Base-by-base conservation (phyloP, 2,113 vertebrate species). In the Odobenus rosmarus region DNA sequence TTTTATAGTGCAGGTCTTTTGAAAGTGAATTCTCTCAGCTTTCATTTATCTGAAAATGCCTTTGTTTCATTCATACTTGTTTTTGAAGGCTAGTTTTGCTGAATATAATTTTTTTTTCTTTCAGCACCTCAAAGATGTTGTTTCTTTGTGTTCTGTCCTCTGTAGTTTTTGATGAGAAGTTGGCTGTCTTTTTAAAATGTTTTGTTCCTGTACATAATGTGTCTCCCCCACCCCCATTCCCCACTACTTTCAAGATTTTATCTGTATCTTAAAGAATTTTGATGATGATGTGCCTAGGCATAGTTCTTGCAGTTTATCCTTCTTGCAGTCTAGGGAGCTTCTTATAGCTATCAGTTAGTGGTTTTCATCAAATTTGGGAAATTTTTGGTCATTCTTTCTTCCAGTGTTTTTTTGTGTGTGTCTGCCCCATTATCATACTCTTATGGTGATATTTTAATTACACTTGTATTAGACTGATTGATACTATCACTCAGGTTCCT, bases 131-230 rank as follows among this genome's bases (percentile, higher is more conserved):
- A 59, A 33, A 86, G 39, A 13, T n/a, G 26, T 85, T 82, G 21
- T 80, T 92, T 64, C 23, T 2, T 74, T 59, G 39, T 79, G 51
- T 80, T 88, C 51, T 94, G 24, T 61, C 23, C 46, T 69, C 61
- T 46, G 61, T 23, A n/a, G 11, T 84, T 93, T 95, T 93, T 87
- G 15, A 28, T 95, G 46, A 91, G 46, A 81, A n/a, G 16, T 86
- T n/a, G 21, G 7, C 28, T 89, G 8, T 84, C 49, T 51, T 95
- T 76, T 79, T 77, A 11, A 82, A 77, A 16, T 8, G 59, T 18
- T 87, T 36, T 53, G 28, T 59, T 53, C 12, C 26, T 61, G 11
- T 76, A 33, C 19, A 2, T 51, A 72, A 76, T 57, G 11, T 57
- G 28, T 88, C 31, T 19, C 7, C 31, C 23, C 31, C 16, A 69